Conservation (phyloP, 2,888 invertebrate genomes). For the Rhingia rostrata region DNA sequence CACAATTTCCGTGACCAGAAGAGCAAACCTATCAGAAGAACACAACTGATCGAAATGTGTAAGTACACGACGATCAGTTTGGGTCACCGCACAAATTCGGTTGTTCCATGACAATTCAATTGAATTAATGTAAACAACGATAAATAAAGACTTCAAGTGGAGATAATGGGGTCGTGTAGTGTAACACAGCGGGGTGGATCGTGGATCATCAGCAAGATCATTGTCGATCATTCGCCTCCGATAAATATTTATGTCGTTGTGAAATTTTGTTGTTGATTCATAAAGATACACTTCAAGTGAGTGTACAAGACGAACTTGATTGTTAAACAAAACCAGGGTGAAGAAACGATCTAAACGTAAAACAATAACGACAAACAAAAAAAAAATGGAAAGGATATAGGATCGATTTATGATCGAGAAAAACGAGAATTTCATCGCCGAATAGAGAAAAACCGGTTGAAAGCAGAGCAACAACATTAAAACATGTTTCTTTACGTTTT, state of each 20-base stretch:
- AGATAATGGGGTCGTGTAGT: background rate
- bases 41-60: conserved; percentile 34
- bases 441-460: conserved; percentile 59
- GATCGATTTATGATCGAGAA: conserved; percentile 72
- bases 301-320: conserved; percentile 29
- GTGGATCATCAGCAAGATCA: conserved; percentile 40
- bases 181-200: background rate
- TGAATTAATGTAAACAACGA: conserved; percentile 51
- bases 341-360: conserved; percentile 28
- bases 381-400: conserved; percentile 69
- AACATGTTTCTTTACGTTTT: conserved; percentile 61
- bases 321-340: conserved; percentile 33
- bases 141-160: conserved; percentile 30
- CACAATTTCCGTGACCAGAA: background rate
- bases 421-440: conserved; percentile 62
- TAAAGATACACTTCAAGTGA: conserved; percentile 45
- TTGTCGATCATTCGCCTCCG: conserved; percentile 48
- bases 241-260: conserved; percentile 57
- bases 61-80: conserved; percentile 20
- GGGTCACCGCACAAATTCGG: conserved; percentile 42
- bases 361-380: conserved; percentile 5
- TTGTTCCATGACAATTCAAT: conserved; percentile 60
- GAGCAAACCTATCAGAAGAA: conserved; percentile 22
- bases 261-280: conserved; percentile 55
- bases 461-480: conserved; percentile 70